Conservation (phyloP, 2,797 vertebrate species). For the Anguilla pacifica region DNA sequence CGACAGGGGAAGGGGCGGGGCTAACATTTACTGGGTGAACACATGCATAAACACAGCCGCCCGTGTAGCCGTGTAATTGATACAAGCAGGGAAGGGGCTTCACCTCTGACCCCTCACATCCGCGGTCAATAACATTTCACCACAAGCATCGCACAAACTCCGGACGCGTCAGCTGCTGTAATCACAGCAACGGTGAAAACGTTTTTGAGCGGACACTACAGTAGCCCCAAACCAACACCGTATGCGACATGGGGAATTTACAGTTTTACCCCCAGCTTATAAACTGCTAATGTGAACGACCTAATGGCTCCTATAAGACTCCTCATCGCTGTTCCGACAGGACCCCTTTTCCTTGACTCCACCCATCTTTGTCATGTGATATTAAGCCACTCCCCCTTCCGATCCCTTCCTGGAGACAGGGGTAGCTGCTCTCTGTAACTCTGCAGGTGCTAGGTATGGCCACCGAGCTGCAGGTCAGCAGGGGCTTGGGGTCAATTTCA, state of each 20-base stretch:
- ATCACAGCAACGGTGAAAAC: not conserved
- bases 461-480: no score
- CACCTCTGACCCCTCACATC: not conserved
- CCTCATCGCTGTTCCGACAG: not conserved
- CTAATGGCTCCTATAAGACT: not conserved
- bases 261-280: not conserved
- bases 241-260: not conserved
- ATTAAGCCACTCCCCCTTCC: not conserved
- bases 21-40: not conserved
- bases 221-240: not conserved
- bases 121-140: conserved; percentile 2
- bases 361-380: not conserved
- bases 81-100: conserved; percentile 17
- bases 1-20: not conserved
- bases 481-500: no score
- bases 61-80: conserved; percentile 22
- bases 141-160: not conserved
- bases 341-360: not conserved
- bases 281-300: not conserved
- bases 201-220: not conserved
- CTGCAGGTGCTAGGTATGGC: not conserved
- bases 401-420: not conserved
- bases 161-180: not conserved
- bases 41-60: not conserved
- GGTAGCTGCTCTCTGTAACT: no score